Conservation (phyloP, 2,888 invertebrate genomes). For the Rambutsinella grinnellia region DNA sequence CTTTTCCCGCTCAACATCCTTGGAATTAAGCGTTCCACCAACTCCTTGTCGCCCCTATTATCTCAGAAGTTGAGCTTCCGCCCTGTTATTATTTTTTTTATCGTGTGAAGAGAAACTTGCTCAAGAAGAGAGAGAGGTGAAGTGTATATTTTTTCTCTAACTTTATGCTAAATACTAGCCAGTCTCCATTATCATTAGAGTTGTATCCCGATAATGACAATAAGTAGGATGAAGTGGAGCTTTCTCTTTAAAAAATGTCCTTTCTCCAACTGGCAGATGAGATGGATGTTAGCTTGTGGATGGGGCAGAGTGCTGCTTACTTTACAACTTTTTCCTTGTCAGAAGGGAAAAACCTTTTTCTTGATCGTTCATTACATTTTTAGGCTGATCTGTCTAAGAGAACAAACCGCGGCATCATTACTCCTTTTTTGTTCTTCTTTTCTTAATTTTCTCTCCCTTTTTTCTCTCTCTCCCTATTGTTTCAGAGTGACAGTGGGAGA, state of each 20-base stretch:
- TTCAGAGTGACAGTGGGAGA: slow-evolving; percentile 8
- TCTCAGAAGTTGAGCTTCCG: not conserved
- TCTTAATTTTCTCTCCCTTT: not conserved
- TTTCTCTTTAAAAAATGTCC: not conserved
- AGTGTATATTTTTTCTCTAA: no score
- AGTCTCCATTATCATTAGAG: slow-evolving; percentile 11
- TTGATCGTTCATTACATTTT: slow-evolving; percentile 27
- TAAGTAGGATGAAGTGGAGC: not conserved
- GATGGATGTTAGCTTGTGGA: not conserved
- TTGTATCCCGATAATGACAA: slow-evolving; percentile 21
- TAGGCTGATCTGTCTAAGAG: slow-evolving; percentile 14
- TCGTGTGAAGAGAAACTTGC: not conserved
- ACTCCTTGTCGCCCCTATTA: not conserved
- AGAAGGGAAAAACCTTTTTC: slow-evolving; percentile 25
- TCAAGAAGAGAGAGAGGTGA: no score
- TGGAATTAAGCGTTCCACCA: slow-evolving; percentile 3
- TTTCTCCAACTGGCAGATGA: slow-evolving; percentile 4
- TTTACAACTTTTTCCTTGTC: slow-evolving; percentile 26
- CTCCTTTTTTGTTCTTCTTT: slow-evolving; percentile 19
- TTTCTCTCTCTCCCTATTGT: not conserved
- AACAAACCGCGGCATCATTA: slow-evolving; percentile 42
- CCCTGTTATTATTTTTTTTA: not conserved
- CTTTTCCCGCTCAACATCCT: slow-evolving; percentile 34
- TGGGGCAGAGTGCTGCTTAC: not conserved
- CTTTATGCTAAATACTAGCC: slow-evolving; percentile 29